phyloP scores from a whole-genome alignment of 2,797 vertebrate genomes.

The Pseudotriccus pelzelni region DNA sequence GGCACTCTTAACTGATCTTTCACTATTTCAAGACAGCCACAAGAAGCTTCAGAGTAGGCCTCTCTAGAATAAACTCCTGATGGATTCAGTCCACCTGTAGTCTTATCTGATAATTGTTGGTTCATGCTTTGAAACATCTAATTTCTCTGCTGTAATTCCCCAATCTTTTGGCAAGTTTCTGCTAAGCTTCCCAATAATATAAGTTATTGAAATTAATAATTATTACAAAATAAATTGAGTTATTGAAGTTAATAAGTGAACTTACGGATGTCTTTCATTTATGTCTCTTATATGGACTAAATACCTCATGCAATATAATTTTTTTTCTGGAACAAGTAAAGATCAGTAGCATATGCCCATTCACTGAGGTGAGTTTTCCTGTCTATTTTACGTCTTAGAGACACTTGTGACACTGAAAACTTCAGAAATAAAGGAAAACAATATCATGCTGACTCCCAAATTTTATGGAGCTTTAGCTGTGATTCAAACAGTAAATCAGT shows the following conservation, averaged over 20 bases:
- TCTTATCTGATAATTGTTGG: not conserved
- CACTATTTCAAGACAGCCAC: not conserved
- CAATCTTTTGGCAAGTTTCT: not conserved
- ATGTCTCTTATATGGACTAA: not conserved
- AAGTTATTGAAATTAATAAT: not conserved
- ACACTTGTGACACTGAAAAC: not conserved
- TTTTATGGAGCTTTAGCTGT: not conserved
- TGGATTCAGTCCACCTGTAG: not conserved
- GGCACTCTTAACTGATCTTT: not conserved
- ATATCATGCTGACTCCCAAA: not conserved
- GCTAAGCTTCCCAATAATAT: not conserved
- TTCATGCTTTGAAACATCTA: not conserved
- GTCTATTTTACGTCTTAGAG: not conserved
- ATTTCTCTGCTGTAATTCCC: not conserved
- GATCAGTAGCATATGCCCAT: not conserved
- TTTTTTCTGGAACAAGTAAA: not conserved
- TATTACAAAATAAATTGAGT: not conserved
- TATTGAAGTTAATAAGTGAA: not conserved
- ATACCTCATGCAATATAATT: not conserved
- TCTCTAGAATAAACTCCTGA: not conserved
- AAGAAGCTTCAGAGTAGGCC: not conserved
- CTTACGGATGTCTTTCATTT: not conserved
- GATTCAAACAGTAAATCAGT: not conserved
- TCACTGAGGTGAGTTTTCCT: not conserved
- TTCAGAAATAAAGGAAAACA: not conserved